Percentiles rank a stretch among this genome's conserved stretches.
These are phyloP conservation scores for Hemibagrus wyckioides DNA, from an alignment of 2,113 vertebrate genomes.

Conservation along the genomic window DNA sequence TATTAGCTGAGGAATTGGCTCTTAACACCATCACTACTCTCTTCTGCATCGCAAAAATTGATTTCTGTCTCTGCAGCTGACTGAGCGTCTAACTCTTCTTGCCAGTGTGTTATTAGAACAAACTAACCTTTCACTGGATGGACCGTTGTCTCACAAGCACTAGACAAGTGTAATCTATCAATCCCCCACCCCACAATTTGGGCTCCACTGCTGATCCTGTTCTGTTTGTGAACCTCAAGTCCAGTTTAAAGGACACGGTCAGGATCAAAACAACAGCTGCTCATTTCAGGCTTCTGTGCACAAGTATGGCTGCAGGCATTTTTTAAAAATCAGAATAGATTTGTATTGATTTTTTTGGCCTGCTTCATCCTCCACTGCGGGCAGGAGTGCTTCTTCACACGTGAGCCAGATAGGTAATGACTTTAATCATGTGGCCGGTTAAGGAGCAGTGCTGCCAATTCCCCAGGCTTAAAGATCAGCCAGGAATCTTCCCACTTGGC, in stretches of 20 bases:
- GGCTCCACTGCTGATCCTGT: not conserved
- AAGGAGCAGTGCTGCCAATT: constrained; percentile 8
- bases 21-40: constrained; percentile 4
- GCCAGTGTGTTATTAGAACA: constrained; percentile 38
- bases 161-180: constrained; percentile 37
- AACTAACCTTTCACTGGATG: constrained; percentile 35
- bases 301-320: constrained; percentile 37
- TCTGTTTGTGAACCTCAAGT: constrained; percentile 1
- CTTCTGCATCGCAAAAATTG: constrained; percentile 9
- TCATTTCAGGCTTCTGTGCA: constrained; percentile 39
- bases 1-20: constrained; percentile 21
- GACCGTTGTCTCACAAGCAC: constrained; percentile 21
- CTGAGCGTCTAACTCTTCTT: constrained; percentile 29
- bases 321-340: constrained; percentile 38
- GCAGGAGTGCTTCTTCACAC: constrained; percentile 27
- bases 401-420: constrained; percentile 28
- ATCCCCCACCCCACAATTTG: constrained; percentile 1
- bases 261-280: constrained; percentile 46
- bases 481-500: constrained; percentile 15
- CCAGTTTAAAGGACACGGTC: constrained; percentile 35
- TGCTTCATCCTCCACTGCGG: constrained; percentile 9
- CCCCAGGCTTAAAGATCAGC: not conserved
- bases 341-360: constrained; percentile 51
- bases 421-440: constrained; percentile 18
- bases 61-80: constrained; percentile 41